Evolutionary conservation across 2,797 vertebrate species (phyloP).

Genomic region (Peromyscus attwateri): DNA sequence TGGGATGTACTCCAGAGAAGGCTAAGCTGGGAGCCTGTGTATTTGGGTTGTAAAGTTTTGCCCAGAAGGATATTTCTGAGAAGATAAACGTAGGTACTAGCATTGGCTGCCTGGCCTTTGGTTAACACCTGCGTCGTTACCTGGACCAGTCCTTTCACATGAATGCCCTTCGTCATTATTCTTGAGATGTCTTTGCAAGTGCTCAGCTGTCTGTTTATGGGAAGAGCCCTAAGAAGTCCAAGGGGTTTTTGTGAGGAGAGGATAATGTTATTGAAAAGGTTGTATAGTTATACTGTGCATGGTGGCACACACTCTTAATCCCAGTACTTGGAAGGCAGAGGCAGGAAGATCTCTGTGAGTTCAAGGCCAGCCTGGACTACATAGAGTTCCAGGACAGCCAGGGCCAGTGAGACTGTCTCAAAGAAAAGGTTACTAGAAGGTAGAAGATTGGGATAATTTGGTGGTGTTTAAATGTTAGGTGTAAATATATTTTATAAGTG

Average conservation of each 20-base stretch:
- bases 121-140: neutral
- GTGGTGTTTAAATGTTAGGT: neutral
- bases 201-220: neutral
- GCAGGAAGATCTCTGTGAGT: neutral
- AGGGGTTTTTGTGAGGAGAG: neutral
- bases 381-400: neutral
- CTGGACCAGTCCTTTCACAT: slow-evolving; percentile 20
- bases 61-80: slow-evolving; percentile 36
- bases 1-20: neutral
- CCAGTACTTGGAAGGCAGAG: neutral
- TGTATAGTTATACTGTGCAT: neutral
- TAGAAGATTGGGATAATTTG: neutral
- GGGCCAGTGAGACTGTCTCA: neutral
- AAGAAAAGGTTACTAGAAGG: neutral
- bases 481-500: neutral
- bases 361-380: neutral
- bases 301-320: neutral
- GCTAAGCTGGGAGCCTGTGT: neutral
- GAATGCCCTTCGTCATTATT: neutral
- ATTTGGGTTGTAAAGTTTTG: neutral
- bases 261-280: neutral
- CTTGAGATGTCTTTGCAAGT: slow-evolving; percentile 10
- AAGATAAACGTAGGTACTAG: neutral
- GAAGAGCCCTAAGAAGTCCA: neutral
- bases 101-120: neutral